phyloP scores from a whole-genome alignment of 1,140 invertebrate genomes.

The Drosophila elegans region DNA sequence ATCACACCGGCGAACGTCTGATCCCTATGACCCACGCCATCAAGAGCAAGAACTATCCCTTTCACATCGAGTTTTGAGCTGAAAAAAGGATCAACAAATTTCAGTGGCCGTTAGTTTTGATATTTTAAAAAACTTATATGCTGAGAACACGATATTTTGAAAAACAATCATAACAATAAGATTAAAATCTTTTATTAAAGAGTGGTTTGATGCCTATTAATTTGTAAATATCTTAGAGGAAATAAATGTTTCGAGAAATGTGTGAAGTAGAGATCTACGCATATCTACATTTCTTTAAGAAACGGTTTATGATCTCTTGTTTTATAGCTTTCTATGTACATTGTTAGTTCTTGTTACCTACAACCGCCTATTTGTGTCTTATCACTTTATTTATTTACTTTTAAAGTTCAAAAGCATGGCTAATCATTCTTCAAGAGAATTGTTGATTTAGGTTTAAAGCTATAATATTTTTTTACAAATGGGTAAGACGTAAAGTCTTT shows the following conservation, averaged over 20 bases:
- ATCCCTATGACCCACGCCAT: constrained; percentile 81
- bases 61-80: constrained; percentile 85
- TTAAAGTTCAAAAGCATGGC: too few relatives aligned
- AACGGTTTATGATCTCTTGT: not conserved
- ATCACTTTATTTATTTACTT: not conserved
- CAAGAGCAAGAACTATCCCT: constrained; percentile 88
- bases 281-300: too few relatives aligned
- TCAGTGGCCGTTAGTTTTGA: constrained; percentile 1
- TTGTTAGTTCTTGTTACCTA: not conserved
- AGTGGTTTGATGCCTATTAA: not conserved
- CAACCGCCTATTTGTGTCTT: not conserved
- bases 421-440: too few relatives aligned
- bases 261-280: too few relatives aligned
- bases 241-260: too few relatives aligned
- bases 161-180: too few relatives aligned
- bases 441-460: too few relatives aligned
- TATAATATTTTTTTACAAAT: too few relatives aligned
- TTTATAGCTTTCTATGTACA: not conserved
- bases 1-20: constrained; percentile 85
- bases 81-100: constrained; percentile 1
- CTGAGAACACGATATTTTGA: too few relatives aligned
- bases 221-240: too few relatives aligned
- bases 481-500: too few relatives aligned
- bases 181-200: constrained; percentile 1
- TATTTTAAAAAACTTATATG: constrained; percentile 10